Percentiles rank a stretch among this genome's conserved stretches.
These are phyloP conservation scores for Enteromius viviparus DNA, from an alignment of 2,797 vertebrate species.

Conservation along the genomic window DNA sequence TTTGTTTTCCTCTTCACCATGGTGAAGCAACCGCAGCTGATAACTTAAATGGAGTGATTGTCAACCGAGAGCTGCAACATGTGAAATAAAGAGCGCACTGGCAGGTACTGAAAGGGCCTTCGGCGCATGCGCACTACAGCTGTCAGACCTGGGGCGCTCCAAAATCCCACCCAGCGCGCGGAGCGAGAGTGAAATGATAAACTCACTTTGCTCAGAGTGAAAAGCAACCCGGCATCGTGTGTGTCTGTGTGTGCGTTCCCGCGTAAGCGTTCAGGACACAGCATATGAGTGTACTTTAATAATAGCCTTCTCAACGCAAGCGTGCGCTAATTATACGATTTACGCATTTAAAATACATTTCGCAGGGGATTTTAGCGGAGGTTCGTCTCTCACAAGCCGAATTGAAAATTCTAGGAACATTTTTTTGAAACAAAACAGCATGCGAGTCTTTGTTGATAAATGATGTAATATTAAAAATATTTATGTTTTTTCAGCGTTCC, in stretches of 20 bases:
- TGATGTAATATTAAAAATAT: no score
- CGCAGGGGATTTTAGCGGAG: no score
- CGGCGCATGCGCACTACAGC: constrained; percentile 75
- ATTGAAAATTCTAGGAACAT: not conserved
- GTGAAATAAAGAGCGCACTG: constrained; percentile 79
- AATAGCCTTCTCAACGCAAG: not conserved
- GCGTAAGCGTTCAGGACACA: not conserved
- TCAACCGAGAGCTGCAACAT: constrained; percentile 73
- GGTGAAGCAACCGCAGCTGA: constrained; percentile 68
- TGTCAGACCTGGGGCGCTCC: constrained; percentile 39
- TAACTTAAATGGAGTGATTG: constrained; percentile 70
- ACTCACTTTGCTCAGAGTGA: constrained; percentile 17
- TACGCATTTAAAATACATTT: not conserved
- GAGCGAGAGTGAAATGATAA: constrained; percentile 56
- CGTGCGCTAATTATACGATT: not conserved
- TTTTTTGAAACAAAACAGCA: not conserved
- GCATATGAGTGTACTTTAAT: not conserved
- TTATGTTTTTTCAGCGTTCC: not conserved
- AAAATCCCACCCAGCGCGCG: constrained; percentile 62
- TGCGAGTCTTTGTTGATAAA: not conserved
- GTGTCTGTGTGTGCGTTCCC: not conserved
- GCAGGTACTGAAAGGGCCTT: constrained; percentile 78
- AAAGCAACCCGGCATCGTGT: not conserved
- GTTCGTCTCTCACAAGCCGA: not conserved
- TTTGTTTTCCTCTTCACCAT: constrained; percentile 65